These are phyloP conservation scores for Pomacea maculata DNA, from an alignment of 1,140 invertebrate species.

Conservation along the genomic window DNA sequence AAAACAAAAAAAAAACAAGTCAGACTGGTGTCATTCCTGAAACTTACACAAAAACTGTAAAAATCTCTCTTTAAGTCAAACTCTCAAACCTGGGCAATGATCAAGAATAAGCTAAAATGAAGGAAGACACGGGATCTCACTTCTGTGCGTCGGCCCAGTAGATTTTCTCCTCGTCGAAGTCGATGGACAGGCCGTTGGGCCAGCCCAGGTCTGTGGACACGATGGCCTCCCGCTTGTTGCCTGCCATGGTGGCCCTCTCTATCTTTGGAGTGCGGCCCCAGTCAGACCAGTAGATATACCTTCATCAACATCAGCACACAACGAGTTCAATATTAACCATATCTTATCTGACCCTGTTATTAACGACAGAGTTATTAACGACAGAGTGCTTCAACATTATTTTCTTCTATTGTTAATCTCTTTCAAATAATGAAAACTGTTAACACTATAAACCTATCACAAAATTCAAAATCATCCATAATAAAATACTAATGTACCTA, in stretches of 20 bases:
- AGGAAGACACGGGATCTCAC: slow-evolving; percentile 37
- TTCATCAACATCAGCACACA: slow-evolving; percentile 42
- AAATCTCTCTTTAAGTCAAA: not conserved
- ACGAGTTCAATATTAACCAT: too few species aligned
- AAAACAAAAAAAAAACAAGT: not conserved
- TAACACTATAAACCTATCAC: too few species aligned
- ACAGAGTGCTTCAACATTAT: too few species aligned
- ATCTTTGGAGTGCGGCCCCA: slow-evolving; percentile 90
- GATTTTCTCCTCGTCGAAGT: slow-evolving; percentile 93
- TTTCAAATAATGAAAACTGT: too few species aligned
- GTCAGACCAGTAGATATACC: slow-evolving; percentile 88
- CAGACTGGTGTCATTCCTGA: not conserved
- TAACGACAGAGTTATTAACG: too few species aligned
- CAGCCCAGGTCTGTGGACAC: slow-evolving; percentile 91
- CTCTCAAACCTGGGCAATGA: too few species aligned
- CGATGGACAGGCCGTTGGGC: slow-evolving; percentile 94
- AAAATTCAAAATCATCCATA: too few species aligned
- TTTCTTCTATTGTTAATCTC: too few species aligned
- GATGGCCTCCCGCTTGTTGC: slow-evolving; percentile 88
- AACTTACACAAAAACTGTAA: not conserved
- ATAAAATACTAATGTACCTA: too few species aligned
- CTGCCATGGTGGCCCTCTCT: slow-evolving; percentile 95
- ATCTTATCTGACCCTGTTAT: too few species aligned
- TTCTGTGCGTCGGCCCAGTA: slow-evolving; percentile 98
- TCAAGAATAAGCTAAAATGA: too few species aligned